phyloP scores from a whole-genome alignment of 2,888 invertebrate species.

The Cheilosia grossa region DNA sequence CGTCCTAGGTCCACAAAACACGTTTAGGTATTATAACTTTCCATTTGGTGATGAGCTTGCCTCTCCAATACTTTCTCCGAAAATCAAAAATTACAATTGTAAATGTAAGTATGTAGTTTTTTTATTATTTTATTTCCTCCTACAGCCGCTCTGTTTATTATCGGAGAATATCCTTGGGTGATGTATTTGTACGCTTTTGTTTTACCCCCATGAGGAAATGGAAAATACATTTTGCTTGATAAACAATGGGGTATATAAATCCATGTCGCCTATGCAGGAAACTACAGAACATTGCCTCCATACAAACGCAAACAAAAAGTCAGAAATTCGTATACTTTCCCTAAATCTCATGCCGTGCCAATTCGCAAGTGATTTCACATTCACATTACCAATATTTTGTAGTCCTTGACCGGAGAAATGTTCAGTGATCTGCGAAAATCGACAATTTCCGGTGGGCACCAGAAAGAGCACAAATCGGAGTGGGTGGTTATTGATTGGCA shows the following conservation, averaged over 20 bases:
- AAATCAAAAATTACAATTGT: too few species aligned
- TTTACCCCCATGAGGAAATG: slow-evolving; percentile 44
- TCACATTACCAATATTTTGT: slow-evolving; percentile 57
- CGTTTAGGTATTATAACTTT: too few species aligned
- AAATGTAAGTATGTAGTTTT: too few species aligned
- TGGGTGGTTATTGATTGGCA: slow-evolving; percentile 48
- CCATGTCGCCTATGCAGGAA: slow-evolving; percentile 64
- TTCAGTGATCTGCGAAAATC: slow-evolving; percentile 65
- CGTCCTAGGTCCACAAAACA: too few species aligned
- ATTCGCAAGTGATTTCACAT: slow-evolving; percentile 50
- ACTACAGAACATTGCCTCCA: slow-evolving; percentile 64
- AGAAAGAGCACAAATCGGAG: slow-evolving; percentile 25
- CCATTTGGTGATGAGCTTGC: too few species aligned
- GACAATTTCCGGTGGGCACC: slow-evolving; percentile 58
- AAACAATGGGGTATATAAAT: slow-evolving; percentile 66
- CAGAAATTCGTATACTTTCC: slow-evolving; percentile 30
- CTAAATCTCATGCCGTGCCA: slow-evolving; percentile 35
- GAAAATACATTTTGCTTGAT: slow-evolving; percentile 61
- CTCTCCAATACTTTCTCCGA: too few species aligned
- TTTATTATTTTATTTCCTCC: too few species aligned
- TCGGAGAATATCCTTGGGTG: slow-evolving; percentile 22
- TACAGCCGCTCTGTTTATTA: too few species aligned
- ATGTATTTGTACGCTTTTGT: slow-evolving; percentile 33
- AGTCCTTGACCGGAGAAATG: slow-evolving; percentile 63
- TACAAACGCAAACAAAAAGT: slow-evolving; percentile 18